A percentile compares a stretch with the other conserved stretches of the same genome.
Conservation (phyloP, 2,888 invertebrate genomes). For the Drosophila mayaguana region DNA sequence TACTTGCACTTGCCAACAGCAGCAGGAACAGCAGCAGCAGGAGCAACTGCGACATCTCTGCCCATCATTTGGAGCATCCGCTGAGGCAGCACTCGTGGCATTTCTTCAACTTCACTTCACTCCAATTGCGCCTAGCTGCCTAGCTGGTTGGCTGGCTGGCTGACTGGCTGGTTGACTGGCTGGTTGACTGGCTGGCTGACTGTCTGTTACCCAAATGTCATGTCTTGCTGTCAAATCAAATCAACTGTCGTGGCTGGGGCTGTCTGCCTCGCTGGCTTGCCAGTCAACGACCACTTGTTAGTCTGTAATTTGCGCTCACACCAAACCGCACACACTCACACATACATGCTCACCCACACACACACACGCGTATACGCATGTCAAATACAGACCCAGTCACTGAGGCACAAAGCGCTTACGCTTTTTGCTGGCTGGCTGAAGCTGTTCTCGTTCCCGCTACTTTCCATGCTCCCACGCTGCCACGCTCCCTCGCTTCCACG, state of each 20-base stretch:
- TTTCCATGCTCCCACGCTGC: background rate
- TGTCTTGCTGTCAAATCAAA: conserved; percentile 79
- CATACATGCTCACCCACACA: conserved; percentile 23
- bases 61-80: conserved; percentile 31
- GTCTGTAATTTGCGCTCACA: conserved; percentile 77
- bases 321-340: conserved; percentile 27
- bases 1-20: conserved; percentile 65
- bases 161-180: conserved; percentile 13
- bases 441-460: conserved; percentile 19
- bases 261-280: conserved; percentile 78
- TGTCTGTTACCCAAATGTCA: conserved; percentile 69
- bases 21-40: background rate
- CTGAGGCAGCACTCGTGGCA: conserved; percentile 52
- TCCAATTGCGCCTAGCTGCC: conserved; percentile 51
- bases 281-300: conserved; percentile 82
- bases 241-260: conserved; percentile 75
- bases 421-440: conserved; percentile 63
- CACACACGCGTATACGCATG: conserved; percentile 38
- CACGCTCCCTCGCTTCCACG: background rate
- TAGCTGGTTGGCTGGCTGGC: conserved; percentile 6
- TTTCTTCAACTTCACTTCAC: conserved; percentile 74
- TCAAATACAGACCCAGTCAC: conserved; percentile 63
- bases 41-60: conserved; percentile 13
- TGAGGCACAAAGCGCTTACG: conserved; percentile 74
- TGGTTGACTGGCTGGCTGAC: conserved; percentile 34